These are phyloP conservation scores for Zelleria hepariella DNA, from an alignment of 2,888 invertebrate species.

Conservation along the genomic window DNA sequence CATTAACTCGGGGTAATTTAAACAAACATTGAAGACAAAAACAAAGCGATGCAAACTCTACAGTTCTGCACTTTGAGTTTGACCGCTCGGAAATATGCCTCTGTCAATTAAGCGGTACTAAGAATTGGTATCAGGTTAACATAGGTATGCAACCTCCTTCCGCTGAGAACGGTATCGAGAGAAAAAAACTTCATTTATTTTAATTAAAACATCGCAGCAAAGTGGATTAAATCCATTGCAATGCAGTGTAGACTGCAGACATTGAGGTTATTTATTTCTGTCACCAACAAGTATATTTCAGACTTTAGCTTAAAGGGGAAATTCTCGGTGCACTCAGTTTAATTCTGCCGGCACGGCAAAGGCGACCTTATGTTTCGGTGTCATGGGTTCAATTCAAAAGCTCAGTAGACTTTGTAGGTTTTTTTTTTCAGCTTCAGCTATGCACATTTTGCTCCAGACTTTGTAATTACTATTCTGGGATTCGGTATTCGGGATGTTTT, in stretches of 20 bases:
- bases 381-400: constrained; percentile 23
- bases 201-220: constrained; percentile 54
- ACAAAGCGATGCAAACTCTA: not conserved
- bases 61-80: not conserved
- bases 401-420: constrained; percentile 19
- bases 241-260: constrained; percentile 35
- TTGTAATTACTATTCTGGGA: constrained; percentile 47
- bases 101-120: not conserved
- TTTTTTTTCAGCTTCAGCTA: constrained; percentile 27
- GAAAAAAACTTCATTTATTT: constrained; percentile 13
- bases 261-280: constrained; percentile 52
- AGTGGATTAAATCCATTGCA: constrained; percentile 43
- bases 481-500: constrained; percentile 22
- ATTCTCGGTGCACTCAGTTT: constrained; percentile 38
- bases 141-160: not conserved
- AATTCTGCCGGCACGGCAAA: constrained; percentile 15
- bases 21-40: not conserved
- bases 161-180: not conserved
- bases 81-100: not conserved
- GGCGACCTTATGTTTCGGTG: constrained; percentile 17
- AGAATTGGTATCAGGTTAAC: not conserved
- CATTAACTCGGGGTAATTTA: too few species aligned
- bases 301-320: constrained; percentile 44
- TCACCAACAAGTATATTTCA: constrained; percentile 45
- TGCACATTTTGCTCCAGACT: constrained; percentile 43